Evolutionary conservation across 2,113 vertebrate genomes (phyloP).

Genomic region (Theristicus caerulescens): DNA sequence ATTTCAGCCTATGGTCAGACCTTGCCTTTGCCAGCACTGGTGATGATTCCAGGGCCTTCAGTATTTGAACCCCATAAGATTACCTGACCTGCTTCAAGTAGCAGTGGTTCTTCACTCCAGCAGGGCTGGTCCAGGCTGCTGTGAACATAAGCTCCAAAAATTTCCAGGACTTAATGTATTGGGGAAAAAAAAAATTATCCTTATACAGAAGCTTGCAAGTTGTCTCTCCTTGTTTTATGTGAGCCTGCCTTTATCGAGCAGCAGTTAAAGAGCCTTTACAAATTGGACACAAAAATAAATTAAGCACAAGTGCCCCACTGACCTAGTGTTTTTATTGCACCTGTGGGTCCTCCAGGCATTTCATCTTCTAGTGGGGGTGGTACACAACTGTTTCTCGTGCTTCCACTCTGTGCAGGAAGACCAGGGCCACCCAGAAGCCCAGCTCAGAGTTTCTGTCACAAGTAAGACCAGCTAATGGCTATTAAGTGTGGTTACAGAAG

Average conservation of each 20-base stretch:
- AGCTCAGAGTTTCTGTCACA: not conserved
- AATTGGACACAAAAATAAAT: not conserved
- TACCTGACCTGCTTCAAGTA: not conserved
- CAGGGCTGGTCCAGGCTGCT: not conserved
- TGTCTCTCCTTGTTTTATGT: not conserved
- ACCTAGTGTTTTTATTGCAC: not conserved
- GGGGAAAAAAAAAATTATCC: no score
- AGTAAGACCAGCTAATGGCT: not conserved
- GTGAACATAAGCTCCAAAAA: not conserved
- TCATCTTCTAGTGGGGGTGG: accelerated
- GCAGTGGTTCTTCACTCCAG: not conserved
- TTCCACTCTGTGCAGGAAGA: not conserved
- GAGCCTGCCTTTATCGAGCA: not conserved
- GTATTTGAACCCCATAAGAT: not conserved
- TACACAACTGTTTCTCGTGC: not conserved
- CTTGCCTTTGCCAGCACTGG: not conserved
- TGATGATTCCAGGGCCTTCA: not conserved
- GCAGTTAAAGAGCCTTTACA: not conserved
- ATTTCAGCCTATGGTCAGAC: not conserved
- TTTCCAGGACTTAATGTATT: not conserved
- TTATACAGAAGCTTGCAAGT: not conserved
- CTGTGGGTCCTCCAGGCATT: not conserved
- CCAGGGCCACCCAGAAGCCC: not conserved
- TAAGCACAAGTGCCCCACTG: not conserved
- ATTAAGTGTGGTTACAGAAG: not conserved